Base-by-base conservation (phyloP, 2,888 invertebrate species). In the Himalopsyche kuldschensis region DNA sequence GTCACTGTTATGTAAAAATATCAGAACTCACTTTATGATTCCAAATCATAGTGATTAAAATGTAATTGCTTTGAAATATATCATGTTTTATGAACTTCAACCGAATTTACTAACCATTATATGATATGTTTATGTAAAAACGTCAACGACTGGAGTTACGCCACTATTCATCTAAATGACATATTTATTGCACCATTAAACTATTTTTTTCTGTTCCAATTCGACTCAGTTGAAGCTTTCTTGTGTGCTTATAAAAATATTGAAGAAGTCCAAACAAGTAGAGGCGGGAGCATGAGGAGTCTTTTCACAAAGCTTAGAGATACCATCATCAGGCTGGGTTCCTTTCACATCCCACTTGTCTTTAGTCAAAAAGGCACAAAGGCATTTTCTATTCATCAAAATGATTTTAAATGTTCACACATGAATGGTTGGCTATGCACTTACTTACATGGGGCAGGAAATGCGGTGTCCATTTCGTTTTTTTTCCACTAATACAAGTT, bases 351-450 rank as follows among this genome's bases (percentile, higher is more conserved):
- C 83, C 85, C 85, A 84, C 85, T 85, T 83, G 85, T 85, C 85
- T 79, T 82, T 81, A 91, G 91, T 91, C 91, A 89, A 91, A 88
- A 91, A 91, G 91, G 91, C 91, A 91, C 90, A 90, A 91, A 91
- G 90, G 90, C 90, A 90, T 87, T 89, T 82, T 88, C 88, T 87
- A 88, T 89, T 90, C 89, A 90, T 88, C 88, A 88, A 79, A 89
- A 78, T 77, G 76, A 77, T 81, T 81, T 84, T 81, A 89, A 89
- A 88, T 87, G 88, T 86, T 87, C 88, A 87, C 87, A 87, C 88
- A 87, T 89, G 88, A 88, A 89, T 89, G 87, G 82, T 88, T 88
- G 89, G 89, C 90, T 90, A 20, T n/a, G n/a, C 35, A 17, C 46
- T 32, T 30, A 76, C 90, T 91, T 90, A 91, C 89, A 88, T 87